These are phyloP conservation scores for Pterocles orientalis DNA, from an alignment of 2,113 vertebrate species.

Conservation along the genomic window DNA sequence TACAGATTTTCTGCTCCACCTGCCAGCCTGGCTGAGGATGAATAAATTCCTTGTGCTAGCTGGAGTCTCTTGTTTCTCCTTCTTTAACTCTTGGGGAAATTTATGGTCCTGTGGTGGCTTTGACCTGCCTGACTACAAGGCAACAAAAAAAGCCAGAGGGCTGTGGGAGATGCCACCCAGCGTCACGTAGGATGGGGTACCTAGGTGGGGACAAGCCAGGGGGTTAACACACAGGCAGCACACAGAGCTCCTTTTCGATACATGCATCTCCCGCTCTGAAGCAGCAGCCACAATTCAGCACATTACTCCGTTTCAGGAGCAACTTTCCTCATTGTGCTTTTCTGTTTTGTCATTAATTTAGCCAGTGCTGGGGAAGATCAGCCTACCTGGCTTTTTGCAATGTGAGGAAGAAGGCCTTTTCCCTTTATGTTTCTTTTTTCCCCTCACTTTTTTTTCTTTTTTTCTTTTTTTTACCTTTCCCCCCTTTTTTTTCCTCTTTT, in stretches of 20 bases:
- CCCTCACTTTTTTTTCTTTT: too few relatives aligned
- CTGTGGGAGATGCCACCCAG: background rate
- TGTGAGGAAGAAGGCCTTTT: too few relatives aligned
- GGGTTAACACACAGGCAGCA: background rate
- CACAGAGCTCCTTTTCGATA: background rate
- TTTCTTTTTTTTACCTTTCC: too few relatives aligned
- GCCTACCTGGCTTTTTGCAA: background rate
- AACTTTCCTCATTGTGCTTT: background rate
- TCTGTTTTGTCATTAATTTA: too few relatives aligned
- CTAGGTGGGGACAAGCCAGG: background rate
- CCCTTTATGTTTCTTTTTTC: background rate
- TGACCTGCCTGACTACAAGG: background rate
- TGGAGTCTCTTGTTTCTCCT: background rate
- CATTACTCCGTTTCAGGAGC: background rate
- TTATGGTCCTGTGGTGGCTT: background rate
- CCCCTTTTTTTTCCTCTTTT: fast-evolving
- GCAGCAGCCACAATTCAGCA: background rate
- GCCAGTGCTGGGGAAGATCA: background rate
- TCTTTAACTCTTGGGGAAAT: background rate
- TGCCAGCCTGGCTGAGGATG: background rate
- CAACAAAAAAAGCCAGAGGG: background rate
- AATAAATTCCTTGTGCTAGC: background rate
- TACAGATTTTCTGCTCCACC: background rate
- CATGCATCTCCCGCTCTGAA: background rate
- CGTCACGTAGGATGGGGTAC: background rate